A percentile compares a stretch with the other conserved stretches of the same genome.
These are phyloP conservation scores for Astyanax mexicanus DNA, from an alignment of 2,797 vertebrate genomes.

Conservation along the genomic window DNA sequence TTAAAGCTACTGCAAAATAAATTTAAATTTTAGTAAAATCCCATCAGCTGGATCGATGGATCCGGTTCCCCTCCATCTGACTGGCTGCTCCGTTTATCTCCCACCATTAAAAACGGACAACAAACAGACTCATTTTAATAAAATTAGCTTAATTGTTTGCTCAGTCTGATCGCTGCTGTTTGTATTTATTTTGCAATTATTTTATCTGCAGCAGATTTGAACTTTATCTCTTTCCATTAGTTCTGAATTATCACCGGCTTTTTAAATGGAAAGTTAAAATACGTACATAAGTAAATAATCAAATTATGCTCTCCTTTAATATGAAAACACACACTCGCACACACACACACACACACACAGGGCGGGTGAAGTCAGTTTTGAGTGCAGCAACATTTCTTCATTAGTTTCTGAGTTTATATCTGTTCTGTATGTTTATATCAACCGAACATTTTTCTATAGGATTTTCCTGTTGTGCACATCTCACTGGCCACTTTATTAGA, in stretches of 20 bases:
- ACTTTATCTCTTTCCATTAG: conserved; percentile 40
- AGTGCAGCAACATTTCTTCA: neutral
- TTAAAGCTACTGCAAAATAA: conserved; percentile 2
- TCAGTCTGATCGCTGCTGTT: conserved; percentile 11
- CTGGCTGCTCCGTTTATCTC: conserved; percentile 16
- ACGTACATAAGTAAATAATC: conserved; percentile 2
- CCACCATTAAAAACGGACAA: conserved; percentile 14
- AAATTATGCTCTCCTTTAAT: neutral
- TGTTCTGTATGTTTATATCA: neutral
- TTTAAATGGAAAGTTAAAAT: conserved; percentile 14
- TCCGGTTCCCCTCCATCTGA: conserved; percentile 11
- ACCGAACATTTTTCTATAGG: neutral
- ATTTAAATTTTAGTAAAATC: conserved; percentile 19
- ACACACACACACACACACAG: too few relatives aligned
- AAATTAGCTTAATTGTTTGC: conserved; percentile 25
- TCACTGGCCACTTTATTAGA: too few relatives aligned
- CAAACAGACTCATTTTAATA: conserved; percentile 34
- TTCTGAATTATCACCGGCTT: conserved; percentile 14
- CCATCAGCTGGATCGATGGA: conserved; percentile 36
- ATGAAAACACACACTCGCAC: too few relatives aligned
- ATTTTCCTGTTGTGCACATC: too few relatives aligned
- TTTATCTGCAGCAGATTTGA: conserved; percentile 3
- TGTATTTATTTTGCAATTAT: conserved; percentile 29
- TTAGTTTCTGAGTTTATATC: neutral
- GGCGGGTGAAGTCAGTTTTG: too few relatives aligned